These are phyloP conservation scores for Cromileptes altivelis DNA, from an alignment of 2,113 vertebrate species.

Conservation along the genomic window DNA sequence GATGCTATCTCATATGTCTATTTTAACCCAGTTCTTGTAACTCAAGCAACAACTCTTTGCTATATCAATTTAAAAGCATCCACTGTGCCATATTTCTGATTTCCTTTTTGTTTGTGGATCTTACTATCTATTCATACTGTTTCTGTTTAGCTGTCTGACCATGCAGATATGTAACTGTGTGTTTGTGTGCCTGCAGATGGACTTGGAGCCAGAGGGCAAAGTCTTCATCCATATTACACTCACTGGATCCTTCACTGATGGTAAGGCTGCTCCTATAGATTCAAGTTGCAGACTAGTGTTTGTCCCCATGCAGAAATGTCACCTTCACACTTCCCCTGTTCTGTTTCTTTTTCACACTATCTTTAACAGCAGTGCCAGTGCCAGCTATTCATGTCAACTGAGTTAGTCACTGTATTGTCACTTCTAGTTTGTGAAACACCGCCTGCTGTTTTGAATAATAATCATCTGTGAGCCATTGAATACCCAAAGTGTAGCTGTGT, in stretches of 20 bases:
- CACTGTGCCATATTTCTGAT: not conserved
- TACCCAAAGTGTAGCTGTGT: not conserved
- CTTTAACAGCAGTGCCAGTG: not conserved
- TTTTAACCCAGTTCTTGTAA: not conserved
- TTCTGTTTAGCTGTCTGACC: not conserved
- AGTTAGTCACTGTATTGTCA: not conserved
- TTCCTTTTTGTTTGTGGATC: not conserved
- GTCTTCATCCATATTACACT: slow-evolving; percentile 92
- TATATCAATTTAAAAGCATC: not conserved
- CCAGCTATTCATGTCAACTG: not conserved
- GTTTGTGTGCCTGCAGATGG: slow-evolving; percentile 86
- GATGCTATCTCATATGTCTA: too few species aligned
- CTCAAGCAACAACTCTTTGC: not conserved
- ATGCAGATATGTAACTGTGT: not conserved
- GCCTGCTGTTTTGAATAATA: slow-evolving; percentile 7
- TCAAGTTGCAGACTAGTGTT: not conserved
- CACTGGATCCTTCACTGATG: slow-evolving; percentile 93
- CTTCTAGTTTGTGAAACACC: not conserved
- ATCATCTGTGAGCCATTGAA: not conserved
- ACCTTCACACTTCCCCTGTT: not conserved
- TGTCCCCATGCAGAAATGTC: not conserved
- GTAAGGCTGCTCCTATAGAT: slow-evolving; percentile 82
- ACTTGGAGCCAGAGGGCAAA: slow-evolving; percentile 97
- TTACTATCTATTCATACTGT: not conserved
- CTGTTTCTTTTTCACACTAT: not conserved